Conservation (phyloP, 2,113 vertebrate species). For the Forbesichthys agassizii region DNA sequence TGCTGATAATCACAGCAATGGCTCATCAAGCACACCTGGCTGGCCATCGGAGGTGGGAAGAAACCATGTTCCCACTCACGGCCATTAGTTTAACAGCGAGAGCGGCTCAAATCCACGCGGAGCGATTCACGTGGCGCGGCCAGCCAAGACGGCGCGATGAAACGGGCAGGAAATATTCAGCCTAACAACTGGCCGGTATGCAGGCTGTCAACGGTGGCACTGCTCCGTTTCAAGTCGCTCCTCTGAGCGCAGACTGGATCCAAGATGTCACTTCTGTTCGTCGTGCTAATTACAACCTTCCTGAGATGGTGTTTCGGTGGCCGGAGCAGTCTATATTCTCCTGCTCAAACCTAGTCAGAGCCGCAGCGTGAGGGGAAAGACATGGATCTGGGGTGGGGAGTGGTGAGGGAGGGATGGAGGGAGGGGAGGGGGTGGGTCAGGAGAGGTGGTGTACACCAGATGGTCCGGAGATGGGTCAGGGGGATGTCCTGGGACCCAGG, state of each 20-base stretch:
- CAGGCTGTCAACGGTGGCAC: slow-evolving; percentile 37
- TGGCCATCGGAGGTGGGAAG: slow-evolving; percentile 53
- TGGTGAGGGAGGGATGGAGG: background rate
- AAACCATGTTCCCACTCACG: slow-evolving; percentile 69
- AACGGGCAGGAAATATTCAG: slow-evolving; percentile 21
- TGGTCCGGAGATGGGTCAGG: slow-evolving; percentile 49
- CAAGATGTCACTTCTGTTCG: slow-evolving; percentile 47
- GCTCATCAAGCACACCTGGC: slow-evolving; percentile 76
- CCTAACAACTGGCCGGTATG: background rate
- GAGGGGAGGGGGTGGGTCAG: slow-evolving; percentile 43
- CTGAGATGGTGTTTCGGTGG: slow-evolving; percentile 30
- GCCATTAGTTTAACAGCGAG: slow-evolving; percentile 68
- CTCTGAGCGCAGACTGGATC: slow-evolving; percentile 16
- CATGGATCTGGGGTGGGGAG: slow-evolving; percentile 11
- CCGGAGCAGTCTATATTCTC: slow-evolving; percentile 30
- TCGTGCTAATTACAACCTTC: slow-evolving; percentile 42
- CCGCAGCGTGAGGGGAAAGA: slow-evolving; percentile 25
- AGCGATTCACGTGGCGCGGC: slow-evolving; percentile 22
- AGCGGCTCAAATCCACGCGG: slow-evolving; percentile 15
- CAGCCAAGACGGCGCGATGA: slow-evolving; percentile 19
- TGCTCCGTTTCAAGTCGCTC: slow-evolving; percentile 10
- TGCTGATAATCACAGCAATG: slow-evolving; percentile 74
- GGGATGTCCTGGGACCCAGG: slow-evolving; percentile 36
- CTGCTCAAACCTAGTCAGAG: slow-evolving; percentile 46
- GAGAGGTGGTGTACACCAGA: slow-evolving; percentile 43